These are phyloP conservation scores for Vipera ursinii DNA, from an alignment of 2,797 vertebrate genomes.

Conservation along the genomic window DNA sequence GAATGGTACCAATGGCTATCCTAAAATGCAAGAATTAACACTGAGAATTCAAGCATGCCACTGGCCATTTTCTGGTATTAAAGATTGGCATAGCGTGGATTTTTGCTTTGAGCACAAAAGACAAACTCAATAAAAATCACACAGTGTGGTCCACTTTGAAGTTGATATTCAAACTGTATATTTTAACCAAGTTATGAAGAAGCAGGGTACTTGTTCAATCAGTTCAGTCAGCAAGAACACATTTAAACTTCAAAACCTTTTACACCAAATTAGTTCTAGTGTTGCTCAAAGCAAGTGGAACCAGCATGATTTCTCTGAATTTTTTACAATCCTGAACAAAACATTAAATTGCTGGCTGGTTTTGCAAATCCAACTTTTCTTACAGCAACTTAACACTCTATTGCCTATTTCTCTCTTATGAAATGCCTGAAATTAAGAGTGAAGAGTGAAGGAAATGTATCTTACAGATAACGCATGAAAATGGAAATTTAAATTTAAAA, in stretches of 20 bases:
- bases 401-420: background rate
- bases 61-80: constrained; percentile 31
- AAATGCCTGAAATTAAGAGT: background rate
- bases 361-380: background rate
- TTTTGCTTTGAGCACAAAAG: constrained; percentile 44
- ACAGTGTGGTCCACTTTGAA: constrained; percentile 48
- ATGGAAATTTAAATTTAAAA: background rate
- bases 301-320: background rate
- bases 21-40: constrained; percentile 12
- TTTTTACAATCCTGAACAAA: constrained; percentile 3
- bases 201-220: constrained; percentile 11
- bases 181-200: constrained; percentile 33
- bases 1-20: background rate
- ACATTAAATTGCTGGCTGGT: background rate
- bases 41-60: background rate
- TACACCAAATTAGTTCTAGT: constrained; percentile 1
- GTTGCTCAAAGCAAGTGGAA: background rate
- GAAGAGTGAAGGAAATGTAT: background rate
- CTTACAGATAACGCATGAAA: background rate
- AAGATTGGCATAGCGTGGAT: constrained; percentile 10
- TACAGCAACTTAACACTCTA: background rate
- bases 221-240: constrained; percentile 25
- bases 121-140: constrained; percentile 46
- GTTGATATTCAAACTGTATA: constrained; percentile 51
- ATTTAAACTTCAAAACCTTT: background rate